Conservation (phyloP, 2,888 invertebrate species). For the Catocala fraxini region DNA sequence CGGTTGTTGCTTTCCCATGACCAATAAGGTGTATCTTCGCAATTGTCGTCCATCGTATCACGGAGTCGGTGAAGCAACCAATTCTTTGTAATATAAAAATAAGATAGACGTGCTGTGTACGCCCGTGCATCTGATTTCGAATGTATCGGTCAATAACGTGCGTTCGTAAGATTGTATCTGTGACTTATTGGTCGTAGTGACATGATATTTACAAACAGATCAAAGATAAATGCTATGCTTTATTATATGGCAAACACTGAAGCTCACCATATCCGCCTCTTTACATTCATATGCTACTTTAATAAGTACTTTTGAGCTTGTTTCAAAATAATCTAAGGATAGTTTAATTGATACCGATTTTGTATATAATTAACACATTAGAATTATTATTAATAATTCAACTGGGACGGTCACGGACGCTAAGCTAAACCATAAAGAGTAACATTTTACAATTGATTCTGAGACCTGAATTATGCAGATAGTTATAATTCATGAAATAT, state of each 20-base stretch:
- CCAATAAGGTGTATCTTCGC: constrained; percentile 56
- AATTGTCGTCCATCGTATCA: constrained; percentile 54
- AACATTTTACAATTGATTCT: too few relatives aligned
- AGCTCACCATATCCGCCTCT: constrained; percentile 7
- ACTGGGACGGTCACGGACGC: too few relatives aligned
- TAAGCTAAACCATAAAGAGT: too few relatives aligned
- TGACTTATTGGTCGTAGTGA: constrained; percentile 27
- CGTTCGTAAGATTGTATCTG: constrained; percentile 33
- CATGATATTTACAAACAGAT: constrained; percentile 33
- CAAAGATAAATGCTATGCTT: constrained; percentile 10
- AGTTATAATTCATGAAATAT: too few relatives aligned
- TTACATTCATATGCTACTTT: constrained; percentile 4
- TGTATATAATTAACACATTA: too few relatives aligned
- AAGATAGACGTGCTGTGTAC: constrained; percentile 26
- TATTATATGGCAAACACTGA: neutral
- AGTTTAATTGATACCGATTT: too few relatives aligned
- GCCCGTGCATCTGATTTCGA: constrained; percentile 35
- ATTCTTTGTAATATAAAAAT: constrained; percentile 47
- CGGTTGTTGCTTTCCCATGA: constrained; percentile 63
- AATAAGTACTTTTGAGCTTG: neutral
- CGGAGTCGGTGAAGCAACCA: constrained; percentile 52
- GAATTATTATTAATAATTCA: too few relatives aligned
- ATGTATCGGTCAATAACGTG: constrained; percentile 33
- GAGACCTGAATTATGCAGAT: too few relatives aligned
- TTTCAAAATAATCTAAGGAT: too few relatives aligned